phyloP scores from a whole-genome alignment of 2,888 invertebrate genomes.

The Anodontia alba region DNA sequence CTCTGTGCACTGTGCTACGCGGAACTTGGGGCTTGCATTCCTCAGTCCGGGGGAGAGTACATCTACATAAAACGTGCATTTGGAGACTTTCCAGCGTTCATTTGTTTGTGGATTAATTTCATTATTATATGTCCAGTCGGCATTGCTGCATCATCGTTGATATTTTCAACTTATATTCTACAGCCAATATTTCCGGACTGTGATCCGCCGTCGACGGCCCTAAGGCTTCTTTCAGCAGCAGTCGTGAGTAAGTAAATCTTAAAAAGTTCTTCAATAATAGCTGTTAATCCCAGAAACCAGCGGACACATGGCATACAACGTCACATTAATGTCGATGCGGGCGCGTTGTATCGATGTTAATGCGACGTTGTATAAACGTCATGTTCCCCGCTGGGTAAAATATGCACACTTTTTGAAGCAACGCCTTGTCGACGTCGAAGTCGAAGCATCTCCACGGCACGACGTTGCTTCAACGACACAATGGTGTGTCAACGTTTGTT shows the following conservation, averaged over 20 bases:
- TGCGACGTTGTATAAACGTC: no score
- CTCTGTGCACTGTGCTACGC: slow-evolving; percentile 95
- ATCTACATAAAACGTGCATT: slow-evolving; percentile 86
- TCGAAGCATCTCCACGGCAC: no score
- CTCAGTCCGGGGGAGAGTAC: slow-evolving; percentile 86
- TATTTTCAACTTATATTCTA: slow-evolving; percentile 82
- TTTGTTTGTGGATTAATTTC: slow-evolving; percentile 83
- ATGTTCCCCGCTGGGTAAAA: no score
- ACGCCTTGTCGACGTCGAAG: no score
- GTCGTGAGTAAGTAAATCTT: slow-evolving; percentile 78
- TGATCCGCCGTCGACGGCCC: slow-evolving; percentile 73
- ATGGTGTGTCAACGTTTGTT: no score
- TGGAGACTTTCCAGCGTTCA: slow-evolving; percentile 82
- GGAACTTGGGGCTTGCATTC: slow-evolving; percentile 95
- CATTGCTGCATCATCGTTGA: slow-evolving; percentile 82
- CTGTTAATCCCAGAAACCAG: no score
- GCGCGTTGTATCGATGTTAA: no score
- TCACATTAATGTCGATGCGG: no score
- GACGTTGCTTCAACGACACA: no score
- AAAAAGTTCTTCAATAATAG: no score
- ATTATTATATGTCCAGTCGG: slow-evolving; percentile 82
- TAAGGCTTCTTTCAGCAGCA: slow-evolving; percentile 76
- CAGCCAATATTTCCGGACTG: slow-evolving; percentile 81
- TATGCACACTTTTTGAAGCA: no score
- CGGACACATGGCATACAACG: no score